Evolutionary conservation across 2,113 vertebrate genomes (phyloP), one percentile per base, ranked within the genome.

Genomic region (Motacilla alba): DNA sequence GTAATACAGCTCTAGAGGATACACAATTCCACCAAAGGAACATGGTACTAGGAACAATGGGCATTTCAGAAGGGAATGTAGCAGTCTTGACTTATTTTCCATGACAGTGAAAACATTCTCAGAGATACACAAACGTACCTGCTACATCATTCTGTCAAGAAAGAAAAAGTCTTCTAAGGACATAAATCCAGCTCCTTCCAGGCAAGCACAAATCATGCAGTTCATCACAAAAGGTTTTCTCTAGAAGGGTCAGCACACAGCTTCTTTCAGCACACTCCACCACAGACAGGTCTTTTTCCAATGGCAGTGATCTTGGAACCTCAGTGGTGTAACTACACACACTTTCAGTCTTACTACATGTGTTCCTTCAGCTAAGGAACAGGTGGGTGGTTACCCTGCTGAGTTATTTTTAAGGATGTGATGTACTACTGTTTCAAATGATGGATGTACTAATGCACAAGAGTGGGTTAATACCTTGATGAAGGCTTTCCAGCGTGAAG

Each of bases 271-370:
- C 16, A 69, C 15, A 27, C 16, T 55, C 35, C 22, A 74, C 11
- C 23, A 66, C n/a, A 72, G 52, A 55, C 19, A 47, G 18, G 16
- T 33, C 14, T 68, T n/a, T 68, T 82, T 66, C 43, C 46, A 78
- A 15, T 12, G 8, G 23, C 26, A 33, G 13, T 9, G 39, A 43
- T 46, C 30, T 47, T 0, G 0, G 20, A 70, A 69, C n/a, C 28
- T 84, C 41, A 58, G 35, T 11, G 68, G 47, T 15, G n/a, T 50
- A 74, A 19, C 47, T 15, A n/a, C 23, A 33, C 7, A 55, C 5
- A 14, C 17, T 69, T 73, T 30, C 50, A 90, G 19, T 76, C 35
- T 73, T 44, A 30, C 24, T 63, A 8, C 7, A 7, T 7, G 6
- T 70, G 33, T 39, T 86, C 35, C 53, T 27, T 55, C 44, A 78